Base-by-base conservation (phyloP, 2,113 vertebrate species). In the Trichechus manatus region DNA sequence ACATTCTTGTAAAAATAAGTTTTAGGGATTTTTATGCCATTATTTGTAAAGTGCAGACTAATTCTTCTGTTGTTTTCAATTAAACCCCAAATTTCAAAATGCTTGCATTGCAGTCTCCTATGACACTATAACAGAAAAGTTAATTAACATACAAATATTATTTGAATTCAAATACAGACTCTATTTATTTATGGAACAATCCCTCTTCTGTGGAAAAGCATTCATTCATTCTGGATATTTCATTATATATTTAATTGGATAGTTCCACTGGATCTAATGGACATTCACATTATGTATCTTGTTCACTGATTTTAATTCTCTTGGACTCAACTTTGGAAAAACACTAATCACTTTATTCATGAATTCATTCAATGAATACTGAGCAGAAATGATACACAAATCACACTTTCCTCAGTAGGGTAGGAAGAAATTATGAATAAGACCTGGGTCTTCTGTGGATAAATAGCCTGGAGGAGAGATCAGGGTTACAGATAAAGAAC, bases 51-150 rank as follows among this genome's bases (percentile, higher is more conserved):
- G 4, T 44, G 2, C 2, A 74, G 19, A 56, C 9, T 66, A 90
- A 77, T 50, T 78, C 22, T 72, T 27, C 22, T 23, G n/a, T 93
- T 91, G 53, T 90, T 80, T 96, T 93, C 61, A 79, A 50, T 53
- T 96, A 81, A 96, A 31, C 7, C 42, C 11, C 56, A 87, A 83
- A 50, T 87, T 84, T 87, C 72, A 96, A n/a, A n/a, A n/a, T n/a
- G 64, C 31, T 75, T 92, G 42, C 7, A 56, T 23, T 83, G 25
- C 5, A 70, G 5, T 82, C 27, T 95, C 29, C 27, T 39, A 11
- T 61, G 27, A 11, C 19, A 87, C 50, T 74, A 79, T n/a, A 39
- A 59, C 17, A 88, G 85, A 96, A 42, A 75, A 13, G 39, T 25
- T 75, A 25, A 80, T 53, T 20, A 66, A 81, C 36, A 10, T 1